phyloP scores from a whole-genome alignment of 2,888 invertebrate species.

The Mechanitis messenoides region DNA sequence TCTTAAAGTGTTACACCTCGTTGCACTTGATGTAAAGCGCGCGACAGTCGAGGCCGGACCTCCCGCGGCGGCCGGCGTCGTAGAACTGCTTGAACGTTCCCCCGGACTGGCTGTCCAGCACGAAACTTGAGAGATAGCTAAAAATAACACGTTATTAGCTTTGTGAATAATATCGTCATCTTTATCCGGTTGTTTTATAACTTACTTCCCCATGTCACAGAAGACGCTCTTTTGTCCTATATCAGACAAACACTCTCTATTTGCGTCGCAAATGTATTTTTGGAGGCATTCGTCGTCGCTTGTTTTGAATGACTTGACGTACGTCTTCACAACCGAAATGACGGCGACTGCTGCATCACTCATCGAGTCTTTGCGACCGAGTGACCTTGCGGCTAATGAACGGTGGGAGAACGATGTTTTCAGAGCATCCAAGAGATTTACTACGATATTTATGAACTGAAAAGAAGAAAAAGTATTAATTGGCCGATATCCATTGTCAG shows the following conservation, averaged over 20 bases:
- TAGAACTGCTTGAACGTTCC: slow-evolving; percentile 87
- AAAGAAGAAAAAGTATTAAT: slow-evolving; percentile 20
- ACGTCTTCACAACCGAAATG: slow-evolving; percentile 92
- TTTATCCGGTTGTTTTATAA: slow-evolving; percentile 34
- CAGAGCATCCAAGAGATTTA: slow-evolving; percentile 92
- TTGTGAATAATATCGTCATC: neutral
- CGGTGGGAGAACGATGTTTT: slow-evolving; percentile 96
- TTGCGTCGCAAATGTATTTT: slow-evolving; percentile 93
- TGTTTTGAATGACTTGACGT: slow-evolving; percentile 86
- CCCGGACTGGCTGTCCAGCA: slow-evolving; percentile 85
- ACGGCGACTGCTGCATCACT: slow-evolving; percentile 93
- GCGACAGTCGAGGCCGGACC: slow-evolving; percentile 90
- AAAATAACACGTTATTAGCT: slow-evolving; percentile 20
- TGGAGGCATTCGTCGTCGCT: slow-evolving; percentile 89
- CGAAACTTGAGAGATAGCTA: slow-evolving; percentile 91
- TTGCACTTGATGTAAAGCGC: slow-evolving; percentile 91
- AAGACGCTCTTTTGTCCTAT: slow-evolving; percentile 89
- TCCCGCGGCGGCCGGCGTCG: slow-evolving; percentile 90
- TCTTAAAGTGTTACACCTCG: slow-evolving; percentile 80
- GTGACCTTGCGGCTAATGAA: slow-evolving; percentile 87
- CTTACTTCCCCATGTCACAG: slow-evolving; percentile 96
- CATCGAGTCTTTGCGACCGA: slow-evolving; percentile 91
- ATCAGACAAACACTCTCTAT: slow-evolving; percentile 89
- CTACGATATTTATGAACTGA: slow-evolving; percentile 94
- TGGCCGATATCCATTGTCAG: neutral